Evolutionary conservation across 2,797 vertebrate genomes (phyloP).

Genomic region (Protonibea diacanthus): DNA sequence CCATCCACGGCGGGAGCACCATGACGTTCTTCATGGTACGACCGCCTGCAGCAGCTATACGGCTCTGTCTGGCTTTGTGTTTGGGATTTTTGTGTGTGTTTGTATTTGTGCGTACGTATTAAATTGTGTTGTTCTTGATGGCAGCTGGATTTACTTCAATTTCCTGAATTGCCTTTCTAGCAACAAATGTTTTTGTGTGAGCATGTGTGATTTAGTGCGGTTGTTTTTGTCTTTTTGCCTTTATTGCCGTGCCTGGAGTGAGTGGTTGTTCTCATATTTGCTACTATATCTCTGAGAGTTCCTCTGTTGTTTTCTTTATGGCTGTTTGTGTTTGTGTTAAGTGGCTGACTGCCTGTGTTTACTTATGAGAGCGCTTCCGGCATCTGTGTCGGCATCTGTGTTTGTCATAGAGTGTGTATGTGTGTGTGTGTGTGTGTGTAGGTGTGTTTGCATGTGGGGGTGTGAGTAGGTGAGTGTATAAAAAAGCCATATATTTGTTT

Average conservation of each 20-base stretch:
- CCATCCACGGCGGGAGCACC: constrained; percentile 95
- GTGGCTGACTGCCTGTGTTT: constrained; percentile 79
- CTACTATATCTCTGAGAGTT: constrained; percentile 54
- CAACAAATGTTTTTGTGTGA: constrained; percentile 17
- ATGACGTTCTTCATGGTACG: constrained; percentile 97
- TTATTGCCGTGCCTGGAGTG: constrained; percentile 29
- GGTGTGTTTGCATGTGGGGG: constrained; percentile 65
- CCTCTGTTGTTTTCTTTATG: constrained; percentile 67
- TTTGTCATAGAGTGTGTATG: constrained; percentile 57
- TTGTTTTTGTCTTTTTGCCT: constrained; percentile 21
- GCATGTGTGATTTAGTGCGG: constrained; percentile 31
- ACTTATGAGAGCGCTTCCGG: constrained; percentile 68
- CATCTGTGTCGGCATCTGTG: constrained; percentile 82
- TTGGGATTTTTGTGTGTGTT: constrained; percentile 1
- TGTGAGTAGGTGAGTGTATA: constrained; percentile 63
- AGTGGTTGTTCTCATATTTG: constrained; percentile 56
- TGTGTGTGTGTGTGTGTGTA: constrained; percentile 48
- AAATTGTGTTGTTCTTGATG: constrained; percentile 16
- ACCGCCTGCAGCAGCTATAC: background rate
- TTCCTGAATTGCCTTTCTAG: constrained; percentile 11
- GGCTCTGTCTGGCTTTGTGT: background rate
- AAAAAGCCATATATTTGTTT: constrained; percentile 58
- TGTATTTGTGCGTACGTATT: background rate
- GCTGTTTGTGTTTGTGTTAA: constrained; percentile 68
- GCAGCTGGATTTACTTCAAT: constrained; percentile 8